phyloP scores from a whole-genome alignment of 1,140 invertebrate species.

The Glossosoma conforme region DNA sequence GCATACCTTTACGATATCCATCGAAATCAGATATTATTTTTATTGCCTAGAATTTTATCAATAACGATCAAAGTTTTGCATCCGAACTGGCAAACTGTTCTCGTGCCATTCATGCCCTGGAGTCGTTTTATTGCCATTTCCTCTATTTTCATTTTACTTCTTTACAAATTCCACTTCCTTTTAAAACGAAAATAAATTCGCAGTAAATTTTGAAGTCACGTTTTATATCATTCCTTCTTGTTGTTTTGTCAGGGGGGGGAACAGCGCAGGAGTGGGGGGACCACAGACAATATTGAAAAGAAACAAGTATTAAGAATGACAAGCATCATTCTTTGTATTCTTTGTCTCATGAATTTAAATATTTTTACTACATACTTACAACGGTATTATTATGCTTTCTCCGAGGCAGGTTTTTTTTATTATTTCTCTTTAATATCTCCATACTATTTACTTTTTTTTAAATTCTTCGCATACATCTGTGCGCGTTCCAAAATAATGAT shows the following conservation, averaged over 20 bases:
- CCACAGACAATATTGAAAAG: slow-evolving; percentile 11
- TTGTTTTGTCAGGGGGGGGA: slow-evolving; percentile 2
- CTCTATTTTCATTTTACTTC: slow-evolving; percentile 22
- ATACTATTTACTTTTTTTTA: too few relatives aligned
- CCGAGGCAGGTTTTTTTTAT: too few relatives aligned
- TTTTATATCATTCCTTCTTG: slow-evolving; percentile 24
- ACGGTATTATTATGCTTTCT: too few relatives aligned
- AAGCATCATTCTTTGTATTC: slow-evolving; percentile 10
- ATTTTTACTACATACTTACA: too few relatives aligned
- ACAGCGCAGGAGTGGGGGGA: neutral
- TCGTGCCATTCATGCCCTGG: slow-evolving; percentile 1
- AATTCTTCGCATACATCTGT: too few relatives aligned
- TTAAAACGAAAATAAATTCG: slow-evolving; percentile 24
- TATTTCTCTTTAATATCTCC: too few relatives aligned
- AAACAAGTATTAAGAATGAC: slow-evolving; percentile 10
- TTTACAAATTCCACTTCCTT: slow-evolving; percentile 22
- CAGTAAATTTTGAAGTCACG: slow-evolving; percentile 27
- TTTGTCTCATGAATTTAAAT: slow-evolving; percentile 14
- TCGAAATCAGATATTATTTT: slow-evolving; percentile 11
- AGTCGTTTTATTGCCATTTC: slow-evolving; percentile 12
- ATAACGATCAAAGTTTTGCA: slow-evolving; percentile 11
- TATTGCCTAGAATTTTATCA: slow-evolving; percentile 12
- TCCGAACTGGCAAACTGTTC: slow-evolving; percentile 7
- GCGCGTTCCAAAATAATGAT: too few relatives aligned
- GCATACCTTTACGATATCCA: too few relatives aligned